phyloP scores from a whole-genome alignment of 1,140 invertebrate genomes.

The Halictus rubicundus region DNA sequence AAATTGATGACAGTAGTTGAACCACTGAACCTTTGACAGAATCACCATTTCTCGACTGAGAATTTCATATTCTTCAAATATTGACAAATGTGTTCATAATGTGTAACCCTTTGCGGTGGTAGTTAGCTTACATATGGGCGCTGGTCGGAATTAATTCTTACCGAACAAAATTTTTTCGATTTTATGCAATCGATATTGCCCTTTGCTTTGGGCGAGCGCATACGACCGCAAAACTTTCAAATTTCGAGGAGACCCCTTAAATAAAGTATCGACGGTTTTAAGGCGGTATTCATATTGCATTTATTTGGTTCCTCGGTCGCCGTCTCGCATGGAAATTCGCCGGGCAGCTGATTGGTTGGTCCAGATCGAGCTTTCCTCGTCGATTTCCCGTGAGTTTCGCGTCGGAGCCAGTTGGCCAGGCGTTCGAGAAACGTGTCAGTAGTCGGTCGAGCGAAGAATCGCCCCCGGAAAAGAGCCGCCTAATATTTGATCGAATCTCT shows the following conservation, averaged over 20 bases:
- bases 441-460: slow-evolving; percentile 35
- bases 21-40: no score
- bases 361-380: neutral
- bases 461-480: neutral
- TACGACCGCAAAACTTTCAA: no score
- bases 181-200: no score
- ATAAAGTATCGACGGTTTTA: neutral
- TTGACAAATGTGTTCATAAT: no score
- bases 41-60: no score
- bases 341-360: neutral
- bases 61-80: no score
- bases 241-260: neutral
- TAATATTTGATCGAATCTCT: slow-evolving; percentile 60
- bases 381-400: slow-evolving; percentile 9
- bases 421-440: slow-evolving; percentile 16
- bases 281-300: neutral
- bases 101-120: no score
- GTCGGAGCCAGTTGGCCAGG: slow-evolving; percentile 15
- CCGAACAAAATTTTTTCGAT: no score
- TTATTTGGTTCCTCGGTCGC: neutral
- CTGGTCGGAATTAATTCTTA: no score
- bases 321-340: neutral
- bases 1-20: no score
- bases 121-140: no score
- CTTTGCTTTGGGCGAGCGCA: no score